phyloP scores from a whole-genome alignment of 2,797 vertebrate genomes.

The Distichodus sexfasciatus region DNA sequence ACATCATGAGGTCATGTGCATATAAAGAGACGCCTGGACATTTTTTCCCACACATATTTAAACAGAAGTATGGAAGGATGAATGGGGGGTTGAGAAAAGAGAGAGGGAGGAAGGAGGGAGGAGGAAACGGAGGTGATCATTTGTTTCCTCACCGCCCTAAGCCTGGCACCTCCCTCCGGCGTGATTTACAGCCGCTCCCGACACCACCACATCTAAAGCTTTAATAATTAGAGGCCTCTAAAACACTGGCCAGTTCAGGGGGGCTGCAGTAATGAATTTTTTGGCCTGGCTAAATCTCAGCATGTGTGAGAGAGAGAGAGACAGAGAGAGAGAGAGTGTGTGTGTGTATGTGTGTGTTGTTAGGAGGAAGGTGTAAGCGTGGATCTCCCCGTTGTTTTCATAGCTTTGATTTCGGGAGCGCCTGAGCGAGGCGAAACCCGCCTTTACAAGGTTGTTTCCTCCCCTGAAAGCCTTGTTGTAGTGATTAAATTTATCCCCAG shows the following conservation, averaged over 20 bases:
- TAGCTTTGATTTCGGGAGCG: constrained; percentile 60
- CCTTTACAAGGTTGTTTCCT: constrained; percentile 79
- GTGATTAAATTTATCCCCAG: constrained; percentile 79
- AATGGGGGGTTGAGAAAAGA: constrained; percentile 28
- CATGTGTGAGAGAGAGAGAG: neutral
- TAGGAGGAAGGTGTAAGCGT: constrained; percentile 34
- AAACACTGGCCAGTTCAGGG: constrained; percentile 79
- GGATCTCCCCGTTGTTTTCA: constrained; percentile 51
- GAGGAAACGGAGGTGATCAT: constrained; percentile 71
- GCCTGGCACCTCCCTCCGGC: constrained; percentile 78
- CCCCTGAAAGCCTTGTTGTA: constrained; percentile 73
- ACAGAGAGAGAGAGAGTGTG: neutral
- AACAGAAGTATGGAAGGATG: constrained; percentile 45
- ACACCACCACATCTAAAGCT: constrained; percentile 87
- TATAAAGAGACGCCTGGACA: too few relatives aligned
- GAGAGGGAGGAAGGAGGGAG: constrained; percentile 19
- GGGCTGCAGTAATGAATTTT: constrained; percentile 78
- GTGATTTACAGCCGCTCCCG: constrained; percentile 79
- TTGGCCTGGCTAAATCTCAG: constrained; percentile 61
- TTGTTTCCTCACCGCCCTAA: constrained; percentile 90
- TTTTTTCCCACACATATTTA: too few relatives aligned
- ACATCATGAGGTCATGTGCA: too few relatives aligned
- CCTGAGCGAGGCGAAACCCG: constrained; percentile 54
- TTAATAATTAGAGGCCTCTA: constrained; percentile 88
- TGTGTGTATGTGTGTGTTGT: constrained; percentile 27